Percentiles rank a stretch among this genome's conserved stretches.
Conservation (phyloP, 2,797 vertebrate species). For the Crax fasciolata region DNA sequence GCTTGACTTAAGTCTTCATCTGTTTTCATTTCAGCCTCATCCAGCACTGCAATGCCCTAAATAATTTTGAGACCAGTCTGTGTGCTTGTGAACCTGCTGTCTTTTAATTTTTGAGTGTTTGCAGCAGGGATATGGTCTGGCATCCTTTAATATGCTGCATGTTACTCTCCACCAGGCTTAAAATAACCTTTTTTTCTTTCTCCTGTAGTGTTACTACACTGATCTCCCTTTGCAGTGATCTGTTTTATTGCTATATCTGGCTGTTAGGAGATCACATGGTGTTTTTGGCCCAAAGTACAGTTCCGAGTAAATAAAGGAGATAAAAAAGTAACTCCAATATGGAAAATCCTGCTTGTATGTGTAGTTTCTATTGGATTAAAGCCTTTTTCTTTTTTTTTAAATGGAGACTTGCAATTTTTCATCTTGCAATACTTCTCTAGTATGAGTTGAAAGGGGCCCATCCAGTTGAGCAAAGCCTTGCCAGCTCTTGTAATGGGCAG, state of each 20-base stretch:
- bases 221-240: conserved; percentile 20
- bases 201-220: background rate
- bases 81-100: background rate
- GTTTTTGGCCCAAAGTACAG: background rate
- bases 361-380: background rate
- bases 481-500: background rate
- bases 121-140: background rate
- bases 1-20: background rate
- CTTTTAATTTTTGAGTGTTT: background rate
- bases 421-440: background rate
- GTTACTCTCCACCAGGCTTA: background rate
- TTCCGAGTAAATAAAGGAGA: background rate
- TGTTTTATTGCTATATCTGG: conserved; percentile 9
- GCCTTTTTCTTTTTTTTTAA: background rate
- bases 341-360: background rate
- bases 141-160: background rate
- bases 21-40: background rate
- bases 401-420: conserved; percentile 31
- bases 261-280: background rate
- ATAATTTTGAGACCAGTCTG: background rate
- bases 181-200: conserved; percentile 18
- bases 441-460: background rate
- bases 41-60: conserved; percentile 34
- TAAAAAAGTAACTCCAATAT: background rate
- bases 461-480: background rate